phyloP scores from a whole-genome alignment of 1,140 invertebrate species.

The Sycophaga agraensis region DNA sequence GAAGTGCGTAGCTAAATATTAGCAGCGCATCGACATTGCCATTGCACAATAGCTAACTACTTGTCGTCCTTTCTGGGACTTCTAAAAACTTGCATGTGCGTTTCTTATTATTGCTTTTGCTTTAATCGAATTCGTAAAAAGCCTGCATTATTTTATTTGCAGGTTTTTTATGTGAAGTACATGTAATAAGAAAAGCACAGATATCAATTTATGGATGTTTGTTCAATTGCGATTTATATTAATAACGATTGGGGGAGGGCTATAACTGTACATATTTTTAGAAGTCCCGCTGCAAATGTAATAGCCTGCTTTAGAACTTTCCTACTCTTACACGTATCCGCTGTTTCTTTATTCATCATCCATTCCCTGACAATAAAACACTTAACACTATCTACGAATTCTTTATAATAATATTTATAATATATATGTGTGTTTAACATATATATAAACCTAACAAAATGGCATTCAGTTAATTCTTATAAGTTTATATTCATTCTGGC shows the following conservation, averaged over 20 bases:
- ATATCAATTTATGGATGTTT: slow-evolving; percentile 16
- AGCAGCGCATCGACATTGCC: slow-evolving; percentile 34
- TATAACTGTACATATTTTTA: slow-evolving; percentile 43
- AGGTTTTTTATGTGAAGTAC: neutral
- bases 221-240: slow-evolving; percentile 18
- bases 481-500: slow-evolving; percentile 47
- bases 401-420: slow-evolving; percentile 20
- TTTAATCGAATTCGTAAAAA: neutral
- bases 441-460: slow-evolving; percentile 50
- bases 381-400: slow-evolving; percentile 12
- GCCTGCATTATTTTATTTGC: slow-evolving; percentile 9
- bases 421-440: slow-evolving; percentile 15
- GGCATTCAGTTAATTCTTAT: slow-evolving; percentile 57
- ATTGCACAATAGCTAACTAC: slow-evolving; percentile 44
- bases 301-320: slow-evolving; percentile 31
- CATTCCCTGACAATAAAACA: slow-evolving; percentile 25
- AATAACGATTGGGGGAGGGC: too few relatives aligned
- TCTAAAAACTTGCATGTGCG: slow-evolving; percentile 42
- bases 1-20: slow-evolving; percentile 26
- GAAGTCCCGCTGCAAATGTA: slow-evolving; percentile 42
- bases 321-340: slow-evolving; percentile 25
- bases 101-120: slow-evolving; percentile 15
- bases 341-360: slow-evolving; percentile 34
- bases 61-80: slow-evolving; percentile 41
- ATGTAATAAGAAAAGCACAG: slow-evolving; percentile 10